Base-by-base conservation (phyloP, 30 jellyfish, hydroid and myxozoan genomes). In the Turritopsis rubra region DNA sequence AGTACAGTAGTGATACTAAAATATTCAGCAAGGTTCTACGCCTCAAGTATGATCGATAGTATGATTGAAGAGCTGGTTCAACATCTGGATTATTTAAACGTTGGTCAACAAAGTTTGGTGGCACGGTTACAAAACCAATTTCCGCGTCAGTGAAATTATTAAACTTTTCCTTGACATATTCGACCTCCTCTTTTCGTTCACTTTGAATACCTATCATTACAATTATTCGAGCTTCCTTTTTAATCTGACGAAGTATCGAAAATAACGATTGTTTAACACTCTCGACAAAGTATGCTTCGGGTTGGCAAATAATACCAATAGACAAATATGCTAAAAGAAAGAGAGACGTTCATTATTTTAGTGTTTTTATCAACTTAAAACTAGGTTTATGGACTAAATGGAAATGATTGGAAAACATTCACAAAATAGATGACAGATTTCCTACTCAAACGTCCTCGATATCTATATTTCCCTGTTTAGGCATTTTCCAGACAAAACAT, bases 211-310 rank as follows among this genome's bases (percentile, higher is more conserved):
- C 60, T 41, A 41, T 13, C 60, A 41, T 41, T 13, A 41, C 5
- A 5, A 68, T 19, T 7, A n/a, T 0, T 19, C 28, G 16, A 68
- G 77, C 30, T n/a, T 68, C 30, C 21, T 68, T 27, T 19, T 68
- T 68, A 8, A 68, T 68, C 19, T 68, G 77, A 27, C 30, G 28
- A n/a, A 68, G 31, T 7, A 68, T 27, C 8, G 77, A 68, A 23
- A 68, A 68, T 68, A 68, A 7, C 0, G 77, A 9, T n/a, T 68
- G 28, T n/a, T 27, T 23, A 9, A 19, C 77, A 27, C 30, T 27
- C 17, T 68, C 77, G 22, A 68, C 30, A 27, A 7, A 68, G 77
- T 68, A 68, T 68, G 28, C 77, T 7, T 68, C 77, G 77, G 77
- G 77, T 1, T 68, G 1, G 77, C 77, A 68, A n/a, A 68, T 23